Percentiles rank a stretch among this genome's conserved stretches.
Conservation (phyloP, 1,140 invertebrate species). For the Carposina sasakii region DNA sequence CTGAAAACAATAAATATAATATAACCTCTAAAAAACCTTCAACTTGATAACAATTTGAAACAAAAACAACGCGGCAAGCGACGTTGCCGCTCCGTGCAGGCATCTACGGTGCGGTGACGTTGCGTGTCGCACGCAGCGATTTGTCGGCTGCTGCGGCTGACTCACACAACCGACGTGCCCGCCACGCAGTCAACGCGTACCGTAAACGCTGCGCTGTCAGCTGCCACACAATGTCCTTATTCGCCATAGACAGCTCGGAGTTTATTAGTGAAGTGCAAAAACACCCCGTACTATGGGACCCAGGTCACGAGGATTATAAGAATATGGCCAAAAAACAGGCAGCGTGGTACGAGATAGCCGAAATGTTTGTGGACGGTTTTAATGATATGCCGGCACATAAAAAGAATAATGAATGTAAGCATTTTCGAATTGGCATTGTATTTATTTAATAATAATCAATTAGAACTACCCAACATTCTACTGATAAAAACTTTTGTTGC, state of each 20-base stretch:
- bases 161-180: too few relatives aligned
- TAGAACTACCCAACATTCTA: background rate
- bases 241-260: constrained; percentile 38
- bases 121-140: too few relatives aligned
- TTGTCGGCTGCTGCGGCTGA: too few relatives aligned
- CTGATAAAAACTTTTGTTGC: constrained; percentile 12
- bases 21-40: too few relatives aligned
- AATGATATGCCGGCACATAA: constrained; percentile 36
- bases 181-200: constrained; percentile 5
- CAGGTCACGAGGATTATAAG: constrained; percentile 33
- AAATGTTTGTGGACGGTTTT: constrained; percentile 39
- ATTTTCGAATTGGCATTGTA: constrained; percentile 3
- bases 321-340: constrained; percentile 32
- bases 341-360: constrained; percentile 43
- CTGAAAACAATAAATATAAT: too few relatives aligned
- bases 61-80: constrained; percentile 11
- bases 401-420: constrained; percentile 48
- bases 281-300: constrained; percentile 45
- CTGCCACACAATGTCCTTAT: constrained; percentile 16
- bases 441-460: too few relatives aligned
- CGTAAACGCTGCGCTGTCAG: background rate
- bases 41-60: background rate
- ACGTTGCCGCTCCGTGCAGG: constrained; percentile 31
- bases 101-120: too few relatives aligned
- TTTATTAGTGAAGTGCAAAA: constrained; percentile 54